Percentiles rank a stretch among this genome's conserved stretches.
Conservation (phyloP, 1,140 invertebrate species). For the Gryon sp. region DNA sequence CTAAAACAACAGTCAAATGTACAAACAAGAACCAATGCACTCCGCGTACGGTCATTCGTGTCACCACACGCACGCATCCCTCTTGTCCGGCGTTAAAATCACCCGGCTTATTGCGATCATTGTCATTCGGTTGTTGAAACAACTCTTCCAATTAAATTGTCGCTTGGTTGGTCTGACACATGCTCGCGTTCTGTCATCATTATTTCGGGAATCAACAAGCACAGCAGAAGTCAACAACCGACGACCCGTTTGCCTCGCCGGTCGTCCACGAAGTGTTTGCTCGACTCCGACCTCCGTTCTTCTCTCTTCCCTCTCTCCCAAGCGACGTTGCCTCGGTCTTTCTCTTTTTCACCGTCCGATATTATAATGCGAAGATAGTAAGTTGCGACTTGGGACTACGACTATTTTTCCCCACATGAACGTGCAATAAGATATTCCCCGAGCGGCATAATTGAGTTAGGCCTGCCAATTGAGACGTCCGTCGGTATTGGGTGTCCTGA, state of each 20-base stretch:
- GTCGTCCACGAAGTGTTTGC: conserved; percentile 70
- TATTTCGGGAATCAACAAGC: conserved; percentile 23
- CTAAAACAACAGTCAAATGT: conserved; percentile 10
- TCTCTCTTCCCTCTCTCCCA: conserved; percentile 38
- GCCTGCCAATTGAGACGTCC: conserved; percentile 38
- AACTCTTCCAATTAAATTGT: too few relatives aligned
- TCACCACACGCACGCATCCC: conserved; percentile 52
- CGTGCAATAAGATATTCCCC: conserved; percentile 41
- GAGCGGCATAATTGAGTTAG: conserved; percentile 15
- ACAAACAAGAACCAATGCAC: conserved; percentile 17
- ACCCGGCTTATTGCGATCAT: conserved; percentile 21
- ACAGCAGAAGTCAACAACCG: conserved; percentile 20
- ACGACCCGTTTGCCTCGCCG: conserved; percentile 76
- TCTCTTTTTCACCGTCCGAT: conserved; percentile 56
- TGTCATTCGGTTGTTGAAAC: background rate
- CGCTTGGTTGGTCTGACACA: background rate
- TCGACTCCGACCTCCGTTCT: conserved; percentile 32
- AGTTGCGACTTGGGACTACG: conserved; percentile 14
- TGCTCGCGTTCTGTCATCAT: conserved; percentile 39
- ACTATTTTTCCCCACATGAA: conserved; percentile 46
- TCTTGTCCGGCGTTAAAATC: conserved; percentile 46
- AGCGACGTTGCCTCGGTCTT: conserved; percentile 28
- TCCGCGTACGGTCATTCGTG: conserved; percentile 33
- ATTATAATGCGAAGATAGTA: conserved; percentile 50
- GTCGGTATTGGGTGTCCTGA: conserved; percentile 3